Base-by-base conservation (phyloP, 2,113 vertebrate genomes). In the Labeo catla region DNA sequence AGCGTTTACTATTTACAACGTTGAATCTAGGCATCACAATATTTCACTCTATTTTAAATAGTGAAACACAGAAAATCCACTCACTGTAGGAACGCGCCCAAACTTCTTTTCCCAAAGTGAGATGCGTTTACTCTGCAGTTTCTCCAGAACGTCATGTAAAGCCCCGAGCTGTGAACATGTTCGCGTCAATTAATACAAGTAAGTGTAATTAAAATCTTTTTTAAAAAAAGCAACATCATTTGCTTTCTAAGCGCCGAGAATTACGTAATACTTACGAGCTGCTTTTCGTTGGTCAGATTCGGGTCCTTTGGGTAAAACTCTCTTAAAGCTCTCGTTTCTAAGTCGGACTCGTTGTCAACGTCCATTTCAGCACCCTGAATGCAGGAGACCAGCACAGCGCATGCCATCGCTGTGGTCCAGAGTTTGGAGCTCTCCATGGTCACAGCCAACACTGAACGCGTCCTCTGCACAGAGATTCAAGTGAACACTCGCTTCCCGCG, bases 81-180 rank as follows among this genome's bases (percentile, higher is more conserved):
- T 89, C 89, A 96, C 96, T 94, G 93, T 95, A 4, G 95, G 95
- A 63, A 96, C 95, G 90, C 95, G 95, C 39, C 96, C 95, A 45
- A 95, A 92, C 91, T 95, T 96, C 93, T 96, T 95, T 77, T 95
- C 94, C 94, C 93, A 95, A 1, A 93, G 36, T 4, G 93, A 94
- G 74, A 95, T 90, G 7, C 93, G 90, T 87, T 95, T 96, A 13
- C 88, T 93, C 92, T 95, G 95, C 85, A 95, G 93, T 86, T 96
- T 97, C 84, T 95, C 94, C 84, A 96, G 91, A 80, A 95, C 94
- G 84, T 96, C 93, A 3, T 95, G 94, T 72, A 94, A 93, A 89
- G 94, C 95, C 79, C 94, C 95, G 5, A 95, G 94, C 95, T 95
- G 93, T 72, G 52, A 21, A 89, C 23, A 81, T 28, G 52, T 74